These are phyloP conservation scores for Pseudois nayaur DNA, from an alignment of 2,113 vertebrate species.

Conservation along the genomic window DNA sequence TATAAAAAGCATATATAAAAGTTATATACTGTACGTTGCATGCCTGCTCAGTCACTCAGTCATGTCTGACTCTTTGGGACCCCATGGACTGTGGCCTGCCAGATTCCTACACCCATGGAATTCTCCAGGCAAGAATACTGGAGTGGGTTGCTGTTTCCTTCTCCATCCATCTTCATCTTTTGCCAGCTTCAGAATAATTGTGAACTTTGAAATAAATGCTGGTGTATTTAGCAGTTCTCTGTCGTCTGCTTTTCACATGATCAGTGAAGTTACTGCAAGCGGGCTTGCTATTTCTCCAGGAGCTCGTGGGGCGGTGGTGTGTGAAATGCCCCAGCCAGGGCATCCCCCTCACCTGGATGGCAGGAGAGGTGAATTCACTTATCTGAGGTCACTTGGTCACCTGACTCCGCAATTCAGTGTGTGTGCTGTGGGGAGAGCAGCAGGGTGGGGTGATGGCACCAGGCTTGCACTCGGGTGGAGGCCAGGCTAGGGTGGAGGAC, in stretches of 20 bases:
- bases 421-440: not conserved
- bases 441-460: rapidly evolving
- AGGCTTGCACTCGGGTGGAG: not conserved
- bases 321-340: not conserved
- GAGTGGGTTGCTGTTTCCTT: not conserved
- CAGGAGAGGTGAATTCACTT: not conserved
- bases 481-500: not conserved
- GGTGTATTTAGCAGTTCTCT: not conserved
- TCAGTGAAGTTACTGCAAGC: rapidly evolving
- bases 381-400: not conserved
- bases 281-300: not conserved
- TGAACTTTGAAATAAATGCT: not conserved
- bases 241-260: rapidly evolving
- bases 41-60: not conserved
- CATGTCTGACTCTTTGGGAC: not conserved
- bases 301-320: rapidly evolving
- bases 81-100: not conserved
- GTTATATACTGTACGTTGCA: rapidly evolving
- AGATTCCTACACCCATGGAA: not conserved
- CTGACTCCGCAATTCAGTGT: rapidly evolving
- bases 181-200: rapidly evolving
- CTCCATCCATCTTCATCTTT: not conserved
- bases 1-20: not conserved
- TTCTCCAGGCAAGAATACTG: not conserved
- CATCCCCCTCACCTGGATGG: not conserved